These are phyloP conservation scores for Dinomys branickii DNA, from an alignment of 2,113 vertebrate genomes.

Conservation along the genomic window DNA sequence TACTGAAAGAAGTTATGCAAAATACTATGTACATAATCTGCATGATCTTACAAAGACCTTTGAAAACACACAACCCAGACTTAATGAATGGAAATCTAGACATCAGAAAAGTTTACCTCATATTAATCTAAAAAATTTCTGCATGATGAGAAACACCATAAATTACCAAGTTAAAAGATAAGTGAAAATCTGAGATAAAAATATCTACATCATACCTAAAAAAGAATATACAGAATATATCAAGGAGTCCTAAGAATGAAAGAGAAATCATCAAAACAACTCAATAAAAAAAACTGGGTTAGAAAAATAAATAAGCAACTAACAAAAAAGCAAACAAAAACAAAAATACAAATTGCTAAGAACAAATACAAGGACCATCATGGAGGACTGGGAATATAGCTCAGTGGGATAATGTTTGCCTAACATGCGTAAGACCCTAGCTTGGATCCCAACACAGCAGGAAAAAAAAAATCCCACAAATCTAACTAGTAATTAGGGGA, in stretches of 20 bases:
- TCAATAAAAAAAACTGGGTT: not conserved
- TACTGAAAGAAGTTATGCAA: not conserved
- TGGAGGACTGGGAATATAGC: not conserved
- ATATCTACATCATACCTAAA: not conserved
- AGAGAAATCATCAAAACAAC: not conserved
- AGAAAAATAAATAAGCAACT: slow-evolving; percentile 18
- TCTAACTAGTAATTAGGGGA: slow-evolving; percentile 4
- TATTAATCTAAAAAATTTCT: not conserved
- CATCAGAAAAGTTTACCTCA: not conserved
- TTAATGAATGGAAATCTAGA: not conserved
- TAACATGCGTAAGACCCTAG: not conserved
- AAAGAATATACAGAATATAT: not conserved
- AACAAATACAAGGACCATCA: not conserved
- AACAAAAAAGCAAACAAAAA: not conserved
- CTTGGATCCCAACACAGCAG: not conserved
- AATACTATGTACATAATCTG: not conserved
- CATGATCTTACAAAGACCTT: not conserved
- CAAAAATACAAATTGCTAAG: not conserved
- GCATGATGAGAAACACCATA: not conserved
- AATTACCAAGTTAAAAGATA: not conserved
- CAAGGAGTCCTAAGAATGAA: not conserved
- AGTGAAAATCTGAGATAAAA: not conserved
- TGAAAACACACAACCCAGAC: not conserved
- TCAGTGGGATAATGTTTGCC: not conserved
- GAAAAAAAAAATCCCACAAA: not conserved